A percentile compares a stretch with the other conserved stretches of the same genome.
Conservation (phyloP, 2,113 vertebrate genomes). For the Nyctibius bracteatus region DNA sequence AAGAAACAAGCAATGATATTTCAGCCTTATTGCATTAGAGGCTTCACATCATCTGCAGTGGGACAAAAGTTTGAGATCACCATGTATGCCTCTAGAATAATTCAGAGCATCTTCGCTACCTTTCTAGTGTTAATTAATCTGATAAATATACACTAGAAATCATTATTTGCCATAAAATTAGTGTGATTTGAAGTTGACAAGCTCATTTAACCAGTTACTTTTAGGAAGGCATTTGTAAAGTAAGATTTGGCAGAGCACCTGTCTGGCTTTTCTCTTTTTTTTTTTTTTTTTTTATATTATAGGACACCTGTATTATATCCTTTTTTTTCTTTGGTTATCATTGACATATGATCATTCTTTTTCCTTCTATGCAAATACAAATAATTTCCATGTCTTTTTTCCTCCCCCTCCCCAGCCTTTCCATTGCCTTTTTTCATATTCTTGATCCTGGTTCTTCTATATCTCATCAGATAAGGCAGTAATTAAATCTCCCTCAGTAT, state of each 20-base stretch:
- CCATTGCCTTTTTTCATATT: not conserved
- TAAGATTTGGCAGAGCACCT: not conserved
- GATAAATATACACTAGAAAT: not conserved
- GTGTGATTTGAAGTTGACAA: not conserved
- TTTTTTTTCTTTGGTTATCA: not conserved
- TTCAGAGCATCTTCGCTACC: not conserved
- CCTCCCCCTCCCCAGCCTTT: not conserved
- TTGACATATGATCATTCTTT: not conserved
- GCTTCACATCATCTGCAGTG: not conserved
- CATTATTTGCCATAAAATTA: not conserved
- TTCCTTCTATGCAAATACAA: not conserved
- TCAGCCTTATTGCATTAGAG: not conserved
- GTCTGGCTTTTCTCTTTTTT: not conserved
- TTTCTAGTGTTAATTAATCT: not conserved
- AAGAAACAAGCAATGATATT: not conserved
- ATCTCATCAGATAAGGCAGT: not conserved
- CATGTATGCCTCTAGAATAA: not conserved
- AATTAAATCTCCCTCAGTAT: not conserved
- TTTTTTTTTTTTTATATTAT: not conserved
- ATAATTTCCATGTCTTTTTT: not conserved
- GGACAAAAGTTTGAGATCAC: not conserved
- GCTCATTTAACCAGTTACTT: not conserved
- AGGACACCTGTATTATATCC: fast-evolving
- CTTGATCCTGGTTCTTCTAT: not conserved
- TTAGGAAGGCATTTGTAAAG: not conserved